Base-by-base conservation (phyloP, 37 sponge, comb jelly and placozoan genomes). In the Trichoplax adhaerens region DNA sequence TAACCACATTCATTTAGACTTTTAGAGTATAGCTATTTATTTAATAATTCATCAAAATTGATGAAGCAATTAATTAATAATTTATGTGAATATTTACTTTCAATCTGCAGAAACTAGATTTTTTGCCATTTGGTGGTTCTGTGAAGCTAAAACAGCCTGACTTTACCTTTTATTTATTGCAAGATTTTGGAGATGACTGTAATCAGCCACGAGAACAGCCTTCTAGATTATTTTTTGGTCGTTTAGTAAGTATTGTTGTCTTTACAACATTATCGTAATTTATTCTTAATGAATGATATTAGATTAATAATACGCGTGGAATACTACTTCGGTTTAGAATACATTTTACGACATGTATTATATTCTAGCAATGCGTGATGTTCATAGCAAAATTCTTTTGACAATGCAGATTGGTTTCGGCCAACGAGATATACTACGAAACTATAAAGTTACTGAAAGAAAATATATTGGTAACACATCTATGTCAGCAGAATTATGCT, bases 401-500 rank as follows among this genome's bases (percentile, higher is more conserved):
- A 29, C 29, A 29, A 29, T 29, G 29, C 80, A 79, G 75, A 52
- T 87, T n/a, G 63, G 79, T 4, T 72, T 77, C 0, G 88, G 95
- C 1, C 85, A 89, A 56, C 64, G 98, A 47, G 71, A 80, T 5
- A 67, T 95, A 10, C 65, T 88, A 63, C 53, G 66, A 2, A 75
- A 65, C 4, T 95, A 83, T 72, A 71, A 88, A 4, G 69, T 95
- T 1, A 91, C 81, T 71, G 79, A 76, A 3, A 71, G 98, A 1
- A 77, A 79, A 53, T 95, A 84, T 72, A 95, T 95, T 68, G 98
- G 87, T 0, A 85, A 88, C 72, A 95, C 98, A 3, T 87, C 98
- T 53, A 91, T 95, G 92, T 89, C 87, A 57, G 82, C 98, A 5
- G 84, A 85, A 65, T 84, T 95, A 52, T 85, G 89, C 1, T 75